These are phyloP conservation scores for Tarsius wallacei DNA, from an alignment of 2,797 vertebrate species.

Conservation along the genomic window DNA sequence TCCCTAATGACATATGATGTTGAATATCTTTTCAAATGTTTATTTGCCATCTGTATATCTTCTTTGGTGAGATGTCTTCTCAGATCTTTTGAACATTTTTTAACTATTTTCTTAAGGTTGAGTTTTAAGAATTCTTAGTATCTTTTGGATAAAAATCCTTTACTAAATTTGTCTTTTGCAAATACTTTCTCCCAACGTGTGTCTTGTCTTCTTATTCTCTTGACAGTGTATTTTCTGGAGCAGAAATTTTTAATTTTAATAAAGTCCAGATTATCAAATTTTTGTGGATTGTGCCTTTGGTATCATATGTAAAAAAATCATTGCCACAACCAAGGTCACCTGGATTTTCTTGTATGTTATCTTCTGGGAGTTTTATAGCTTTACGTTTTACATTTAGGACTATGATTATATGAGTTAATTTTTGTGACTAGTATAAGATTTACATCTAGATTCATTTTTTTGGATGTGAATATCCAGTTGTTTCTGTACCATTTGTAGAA, in stretches of 20 bases:
- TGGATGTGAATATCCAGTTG: background rate
- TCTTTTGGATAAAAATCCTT: background rate
- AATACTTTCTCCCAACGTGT: background rate
- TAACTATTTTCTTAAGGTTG: background rate
- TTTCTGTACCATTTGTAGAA: background rate
- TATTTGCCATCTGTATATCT: background rate
- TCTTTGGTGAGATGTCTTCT: background rate
- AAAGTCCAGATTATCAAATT: background rate
- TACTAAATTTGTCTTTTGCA: background rate
- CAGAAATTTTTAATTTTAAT: background rate
- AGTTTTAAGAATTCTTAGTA: background rate
- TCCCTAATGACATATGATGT: background rate
- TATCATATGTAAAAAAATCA: background rate
- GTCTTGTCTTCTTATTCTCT: background rate
- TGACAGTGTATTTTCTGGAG: background rate
- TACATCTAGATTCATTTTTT: background rate
- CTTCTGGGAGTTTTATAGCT: background rate
- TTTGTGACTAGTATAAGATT: background rate
- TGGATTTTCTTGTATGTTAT: background rate
- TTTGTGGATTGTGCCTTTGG: background rate
- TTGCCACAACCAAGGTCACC: background rate
- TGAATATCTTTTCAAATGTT: background rate
- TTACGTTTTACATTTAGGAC: background rate
- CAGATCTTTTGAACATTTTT: background rate
- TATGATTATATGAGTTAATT: background rate